Percentiles rank a stretch among this genome's conserved stretches.
phyloP scores from a whole-genome alignment of 2,113 vertebrate genomes.

The Myrmecobius fasciatus region DNA sequence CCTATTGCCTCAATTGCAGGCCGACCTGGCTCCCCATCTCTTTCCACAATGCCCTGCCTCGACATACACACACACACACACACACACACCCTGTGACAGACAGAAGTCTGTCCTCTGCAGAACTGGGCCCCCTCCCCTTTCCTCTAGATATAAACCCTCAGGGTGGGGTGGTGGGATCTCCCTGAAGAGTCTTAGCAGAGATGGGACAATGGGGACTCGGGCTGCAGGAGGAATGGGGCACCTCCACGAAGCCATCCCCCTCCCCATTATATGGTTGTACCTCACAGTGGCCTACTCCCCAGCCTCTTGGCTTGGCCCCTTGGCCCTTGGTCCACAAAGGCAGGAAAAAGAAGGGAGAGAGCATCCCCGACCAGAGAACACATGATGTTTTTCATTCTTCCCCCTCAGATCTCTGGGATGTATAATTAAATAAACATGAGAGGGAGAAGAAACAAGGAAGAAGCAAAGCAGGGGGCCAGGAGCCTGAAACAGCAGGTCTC shows the following conservation, averaged over 20 bases:
- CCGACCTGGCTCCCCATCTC: background rate
- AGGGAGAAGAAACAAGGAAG: conserved; percentile 37
- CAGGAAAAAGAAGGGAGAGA: background rate
- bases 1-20: background rate
- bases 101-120: too few relatives aligned
- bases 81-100: too few relatives aligned
- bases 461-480: conserved; percentile 43
- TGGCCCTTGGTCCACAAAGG: conserved; percentile 4
- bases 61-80: background rate
- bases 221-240: background rate
- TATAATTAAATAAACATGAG: conserved; percentile 76
- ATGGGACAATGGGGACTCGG: background rate
- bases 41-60: background rate
- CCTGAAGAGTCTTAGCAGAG: background rate
- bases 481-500: conserved; percentile 45
- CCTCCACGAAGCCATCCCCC: background rate
- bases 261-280: background rate
- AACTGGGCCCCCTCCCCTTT: background rate
- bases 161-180: background rate
- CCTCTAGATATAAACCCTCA: background rate
- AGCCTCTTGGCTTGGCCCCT: background rate
- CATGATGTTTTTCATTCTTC: conserved; percentile 70
- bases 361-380: conserved; percentile 64
- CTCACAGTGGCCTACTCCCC: background rate
- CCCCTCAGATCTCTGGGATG: conserved; percentile 58